Evolutionary conservation across 35 echinoderm and acorn worm species (phyloP).

Genomic region (Lytechinus pictus): DNA sequence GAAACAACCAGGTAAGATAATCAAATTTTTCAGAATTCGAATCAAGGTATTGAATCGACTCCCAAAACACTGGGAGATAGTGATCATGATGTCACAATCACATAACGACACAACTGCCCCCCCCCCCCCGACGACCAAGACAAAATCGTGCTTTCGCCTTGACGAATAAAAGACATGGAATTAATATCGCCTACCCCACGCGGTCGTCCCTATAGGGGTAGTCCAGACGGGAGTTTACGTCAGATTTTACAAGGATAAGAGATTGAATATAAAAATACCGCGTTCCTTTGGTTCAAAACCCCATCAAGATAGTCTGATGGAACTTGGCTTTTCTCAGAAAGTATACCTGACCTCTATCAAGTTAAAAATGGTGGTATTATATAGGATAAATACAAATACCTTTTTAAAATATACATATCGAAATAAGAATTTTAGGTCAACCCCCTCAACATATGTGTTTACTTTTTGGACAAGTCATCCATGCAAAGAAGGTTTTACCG

Average conservation of each 20-base stretch:
- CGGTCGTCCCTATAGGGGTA: neutral
- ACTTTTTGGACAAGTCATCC: neutral
- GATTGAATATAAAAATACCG: neutral
- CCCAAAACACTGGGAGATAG: too few species aligned
- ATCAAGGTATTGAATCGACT: too few species aligned
- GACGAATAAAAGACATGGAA: neutral
- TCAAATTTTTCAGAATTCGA: neutral
- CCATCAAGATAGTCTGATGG: neutral
- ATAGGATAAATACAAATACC: neutral
- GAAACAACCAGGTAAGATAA: too few species aligned
- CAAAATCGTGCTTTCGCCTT: neutral
- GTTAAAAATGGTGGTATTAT: neutral
- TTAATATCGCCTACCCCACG: neutral
- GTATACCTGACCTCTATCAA: neutral
- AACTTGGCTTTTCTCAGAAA: neutral
- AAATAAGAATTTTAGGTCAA: neutral
- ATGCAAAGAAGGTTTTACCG: too few species aligned
- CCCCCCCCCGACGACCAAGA: neutral
- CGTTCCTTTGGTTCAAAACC: conserved; percentile 17
- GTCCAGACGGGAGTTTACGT: neutral
- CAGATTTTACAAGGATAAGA: conserved; percentile 33
- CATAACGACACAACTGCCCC: too few species aligned
- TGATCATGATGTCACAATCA: too few species aligned
- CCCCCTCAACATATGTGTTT: neutral
- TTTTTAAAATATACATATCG: neutral